Evolutionary conservation across 1,140 invertebrate genomes (phyloP), one percentile per base, ranked within the genome.

Genomic region (Caenorhabditis latens): DNA sequence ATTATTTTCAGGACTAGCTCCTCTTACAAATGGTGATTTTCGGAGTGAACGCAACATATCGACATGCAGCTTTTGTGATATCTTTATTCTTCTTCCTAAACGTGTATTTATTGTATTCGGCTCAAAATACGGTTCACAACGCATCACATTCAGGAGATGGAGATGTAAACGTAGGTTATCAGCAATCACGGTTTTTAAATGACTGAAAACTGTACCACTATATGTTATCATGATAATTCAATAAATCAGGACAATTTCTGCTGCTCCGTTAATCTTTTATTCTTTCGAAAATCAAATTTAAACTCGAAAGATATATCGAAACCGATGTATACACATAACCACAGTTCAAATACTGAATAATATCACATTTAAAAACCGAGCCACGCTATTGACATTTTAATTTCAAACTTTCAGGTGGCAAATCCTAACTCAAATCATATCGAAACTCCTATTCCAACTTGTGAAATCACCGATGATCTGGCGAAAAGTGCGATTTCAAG

Each of bases 51-150:
- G 53, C 43, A 79, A 24, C 50, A 19, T 71, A 46, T 79, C 43
- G 71, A 53, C 46, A 79, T 50, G 50, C 50, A 53, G 71, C 46
- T 21, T 9, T 79, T 48, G 71, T 50, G 11, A 79, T 79, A 53
- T 13, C n/a, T 24, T 50, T 79, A 79, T 79, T 79, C 71, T 79
- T 79, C 46, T 50, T 79, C n/a, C 71, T 79, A 5, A 79, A 79
- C 71, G 71, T 79, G 4, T 79, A 79, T 50, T n/a, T 79, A 19
- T 50, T 79, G 11, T 79, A 79, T 50, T 63, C 61, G 24, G 61
- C 61, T 63, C 61, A 63, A 32, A 79, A 79, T 50, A 53, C 43
- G 46, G 71, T 24, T 48, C 71, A 79, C 32, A 4, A 21, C 4
- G 53, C 19, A 11, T 4, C 21, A 50, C 0, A 19, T n/a, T 11